Conservation (phyloP, 2,797 vertebrate species). For the Oceanodroma leucorhoa region DNA sequence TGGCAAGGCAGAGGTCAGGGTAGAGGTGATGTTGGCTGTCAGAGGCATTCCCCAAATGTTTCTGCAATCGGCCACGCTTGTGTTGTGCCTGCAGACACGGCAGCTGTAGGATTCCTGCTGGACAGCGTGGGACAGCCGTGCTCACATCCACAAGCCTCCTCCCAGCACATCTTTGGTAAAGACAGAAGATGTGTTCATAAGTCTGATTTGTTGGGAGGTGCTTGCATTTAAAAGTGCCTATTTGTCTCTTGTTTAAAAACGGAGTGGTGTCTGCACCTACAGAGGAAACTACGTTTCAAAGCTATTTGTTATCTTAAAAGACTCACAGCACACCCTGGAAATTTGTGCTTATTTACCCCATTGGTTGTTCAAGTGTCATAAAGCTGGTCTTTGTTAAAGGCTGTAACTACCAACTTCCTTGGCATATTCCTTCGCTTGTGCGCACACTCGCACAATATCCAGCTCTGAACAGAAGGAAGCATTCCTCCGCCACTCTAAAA, state of each 20-base stretch:
- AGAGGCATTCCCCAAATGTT: constrained; percentile 37
- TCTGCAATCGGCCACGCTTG: not conserved
- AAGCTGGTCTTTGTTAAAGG: constrained; percentile 28
- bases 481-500: not conserved
- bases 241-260: not conserved
- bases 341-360: not conserved
- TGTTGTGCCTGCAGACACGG: not conserved
- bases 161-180: not conserved
- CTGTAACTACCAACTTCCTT: not conserved
- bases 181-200: not conserved
- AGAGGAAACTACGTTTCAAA: not conserved
- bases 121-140: not conserved
- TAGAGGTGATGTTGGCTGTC: not conserved
- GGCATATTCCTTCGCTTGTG: not conserved
- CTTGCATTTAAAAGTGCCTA: not conserved
- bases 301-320: not conserved
- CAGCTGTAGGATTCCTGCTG: constrained; percentile 27
- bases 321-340: not conserved
- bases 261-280: not conserved
- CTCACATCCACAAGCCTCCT: not conserved
- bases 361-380: not conserved
- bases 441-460: not conserved
- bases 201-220: not conserved
- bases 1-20: constrained; percentile 27
- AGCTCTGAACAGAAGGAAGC: constrained; percentile 30